Base-by-base conservation (phyloP, 2,797 vertebrate species). In the Cirrhinus mrigala region DNA sequence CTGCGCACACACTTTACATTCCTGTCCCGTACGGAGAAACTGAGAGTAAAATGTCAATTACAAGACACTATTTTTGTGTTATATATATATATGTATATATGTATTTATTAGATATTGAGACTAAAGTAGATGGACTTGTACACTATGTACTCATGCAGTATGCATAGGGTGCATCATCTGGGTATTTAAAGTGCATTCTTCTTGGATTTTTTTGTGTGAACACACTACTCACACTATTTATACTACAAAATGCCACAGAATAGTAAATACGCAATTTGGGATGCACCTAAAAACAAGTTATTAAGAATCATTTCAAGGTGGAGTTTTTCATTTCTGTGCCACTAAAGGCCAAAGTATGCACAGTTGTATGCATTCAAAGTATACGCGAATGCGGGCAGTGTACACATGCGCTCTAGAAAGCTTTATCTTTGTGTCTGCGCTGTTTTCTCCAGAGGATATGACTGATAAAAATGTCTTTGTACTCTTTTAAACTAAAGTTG, bases 1-100 rank as follows among this genome's bases (percentile, higher is more conserved):
- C 27, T 75, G 40, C 44, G 11, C 48, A 29, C 54, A 40, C 46
- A 79, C 69, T 79, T 77, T 85, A 52, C 86, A 62, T 85, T 81
- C 58, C 76, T 81, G 82, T 56, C 15, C 82, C 22, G 46, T 78
- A 81, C 20, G 12, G 74, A 86, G 29, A 66, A 46, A 58, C 12
- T 24, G 70, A 78, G 24, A 11, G 11, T 44, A 71, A 82, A 82
- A 82, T n/a, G 73, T 74, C 78, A 79, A 79, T 60, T 50, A 22
- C 46, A 68, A 52, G 27, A n/a, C 1, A 4, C 9, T 7, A 46
- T 27, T 78, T 62, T 27, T 27, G 15, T 24, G 76, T 62, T n/a
- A 44, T n/a, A n/a, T 77, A 37, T 5, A 14, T 56, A 14, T 44
- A 44, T 44, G 8, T 44, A 44, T 7, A 11, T 10, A 7, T 37